Evolutionary conservation across 2,113 vertebrate genomes (phyloP).

Genomic region (Tursiops truncatus): DNA sequence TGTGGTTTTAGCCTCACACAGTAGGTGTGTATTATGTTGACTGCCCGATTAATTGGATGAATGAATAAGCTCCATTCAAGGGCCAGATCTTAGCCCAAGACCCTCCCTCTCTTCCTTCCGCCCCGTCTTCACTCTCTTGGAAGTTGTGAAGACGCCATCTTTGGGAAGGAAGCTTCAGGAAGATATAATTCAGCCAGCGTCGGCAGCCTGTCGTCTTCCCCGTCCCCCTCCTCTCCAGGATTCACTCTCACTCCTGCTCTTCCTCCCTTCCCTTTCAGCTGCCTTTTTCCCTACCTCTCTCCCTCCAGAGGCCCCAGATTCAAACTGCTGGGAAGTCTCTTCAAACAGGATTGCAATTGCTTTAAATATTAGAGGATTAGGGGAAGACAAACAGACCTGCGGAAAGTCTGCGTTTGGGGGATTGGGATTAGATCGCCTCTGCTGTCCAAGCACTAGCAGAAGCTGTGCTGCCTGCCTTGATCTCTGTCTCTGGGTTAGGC

Average conservation of each 20-base stretch:
- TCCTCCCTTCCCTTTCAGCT: background rate
- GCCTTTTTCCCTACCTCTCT: background rate
- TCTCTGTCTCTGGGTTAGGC: background rate
- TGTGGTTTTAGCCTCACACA: background rate
- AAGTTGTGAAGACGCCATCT: background rate
- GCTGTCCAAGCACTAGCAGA: slow-evolving; percentile 71
- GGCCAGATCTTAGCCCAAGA: background rate
- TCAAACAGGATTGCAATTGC: slow-evolving; percentile 78
- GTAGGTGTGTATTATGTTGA: background rate
- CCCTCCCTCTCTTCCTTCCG: background rate
- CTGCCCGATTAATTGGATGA: background rate
- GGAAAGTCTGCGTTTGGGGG: slow-evolving; percentile 69
- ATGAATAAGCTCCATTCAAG: background rate
- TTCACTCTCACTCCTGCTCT: background rate
- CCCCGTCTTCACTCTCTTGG: background rate
- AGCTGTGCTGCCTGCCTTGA: background rate
- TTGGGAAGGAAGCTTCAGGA: background rate
- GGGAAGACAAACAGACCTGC: slow-evolving; percentile 75
- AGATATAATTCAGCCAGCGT: background rate
- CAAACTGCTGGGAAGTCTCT: slow-evolving; percentile 71
- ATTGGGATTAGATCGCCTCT: slow-evolving; percentile 70
- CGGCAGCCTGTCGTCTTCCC: background rate
- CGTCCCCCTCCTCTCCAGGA: background rate
- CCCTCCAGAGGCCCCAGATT: slow-evolving; percentile 60
- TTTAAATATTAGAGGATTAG: slow-evolving; percentile 82